Base-by-base conservation (phyloP, 2,797 vertebrate genomes). In the Syngnathus rostellatus region DNA sequence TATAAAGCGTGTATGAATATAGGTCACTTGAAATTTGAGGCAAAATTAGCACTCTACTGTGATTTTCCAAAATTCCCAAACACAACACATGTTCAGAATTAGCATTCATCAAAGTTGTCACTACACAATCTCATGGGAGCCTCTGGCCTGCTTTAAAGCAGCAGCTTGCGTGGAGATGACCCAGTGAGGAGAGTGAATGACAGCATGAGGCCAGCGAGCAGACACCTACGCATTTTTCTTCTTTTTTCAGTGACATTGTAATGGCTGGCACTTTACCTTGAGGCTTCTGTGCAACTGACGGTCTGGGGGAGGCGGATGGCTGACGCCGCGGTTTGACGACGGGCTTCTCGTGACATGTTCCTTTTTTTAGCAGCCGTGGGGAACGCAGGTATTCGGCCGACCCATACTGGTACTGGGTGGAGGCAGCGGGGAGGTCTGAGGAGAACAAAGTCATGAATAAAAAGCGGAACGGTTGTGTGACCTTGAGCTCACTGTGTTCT, bases 271-370 rank as follows among this genome's bases (percentile, higher is more conserved):
- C 31, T 16, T 57, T 90, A 92, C 93, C 92, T 93, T 91, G 91
- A 83, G 93, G 92, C 88, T 94, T 96, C 89, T 92, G 90, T 74
- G 90, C 75, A 60, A 77, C 79, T 64, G 86, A 83, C 51, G 83
- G 88, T 83, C 88, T 89, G 79, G 87, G 73, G 57, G 86, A 81
- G 23, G 87, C 68, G 80, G 86, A 64, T 70, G 85, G 85, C 78
- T 85, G 87, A 72, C 86, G 88, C 73, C 79, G 86, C 67, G 89
- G 92, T 72, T 88, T 91, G 86, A 89, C 81, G 73, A 84, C 77
- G 68, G 90, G 83, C 86, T 76, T 76, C 70, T 83, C 78, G 79
- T 88, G 89, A 90, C 91, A 93, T 91, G 79, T 86, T 54, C 77
- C 83, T 84, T 82, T 77, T 60, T 86, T 87, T 68, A 90, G 87